A percentile compares a stretch with the other conserved stretches of the same genome.
phyloP scores from a whole-genome alignment of 1,140 invertebrate species.

The Pseudomyrmex flavicornis region DNA sequence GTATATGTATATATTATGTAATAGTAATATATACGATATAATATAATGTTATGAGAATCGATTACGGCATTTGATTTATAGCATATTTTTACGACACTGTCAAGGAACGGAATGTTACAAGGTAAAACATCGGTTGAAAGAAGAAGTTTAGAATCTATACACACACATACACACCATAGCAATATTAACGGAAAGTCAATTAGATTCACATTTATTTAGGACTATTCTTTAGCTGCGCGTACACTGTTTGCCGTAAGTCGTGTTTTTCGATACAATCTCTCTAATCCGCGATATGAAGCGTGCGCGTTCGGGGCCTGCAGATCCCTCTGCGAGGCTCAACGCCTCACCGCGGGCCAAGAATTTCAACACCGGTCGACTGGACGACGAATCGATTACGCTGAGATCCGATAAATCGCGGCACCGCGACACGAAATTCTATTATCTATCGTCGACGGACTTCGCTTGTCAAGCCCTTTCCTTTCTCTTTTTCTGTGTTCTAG shows the following conservation, averaged over 20 bases:
- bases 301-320: slow-evolving; percentile 33
- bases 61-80: not conserved
- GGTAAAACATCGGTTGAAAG: not conserved
- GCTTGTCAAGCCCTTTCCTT: slow-evolving; percentile 40
- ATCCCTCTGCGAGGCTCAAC: slow-evolving; percentile 38
- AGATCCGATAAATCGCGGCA: slow-evolving; percentile 60
- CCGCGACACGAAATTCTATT: slow-evolving; percentile 50
- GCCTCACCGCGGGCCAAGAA: slow-evolving; percentile 20
- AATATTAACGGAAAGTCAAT: slow-evolving; percentile 28
- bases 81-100: not conserved
- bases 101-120: not conserved
- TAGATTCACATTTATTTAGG: slow-evolving; percentile 33
- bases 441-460: slow-evolving; percentile 44
- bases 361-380: slow-evolving; percentile 51
- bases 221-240: slow-evolving; percentile 51
- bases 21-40: not conserved
- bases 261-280: slow-evolving; percentile 70
- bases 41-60: not conserved
- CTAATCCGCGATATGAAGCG: slow-evolving; percentile 54
- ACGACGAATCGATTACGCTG: slow-evolving; percentile 58
- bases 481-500: slow-evolving; percentile 40
- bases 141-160: not conserved
- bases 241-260: slow-evolving; percentile 40
- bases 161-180: not conserved
- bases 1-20: not conserved